Conservation (phyloP, 2,113 vertebrate species). For the Rhineura floridana region DNA sequence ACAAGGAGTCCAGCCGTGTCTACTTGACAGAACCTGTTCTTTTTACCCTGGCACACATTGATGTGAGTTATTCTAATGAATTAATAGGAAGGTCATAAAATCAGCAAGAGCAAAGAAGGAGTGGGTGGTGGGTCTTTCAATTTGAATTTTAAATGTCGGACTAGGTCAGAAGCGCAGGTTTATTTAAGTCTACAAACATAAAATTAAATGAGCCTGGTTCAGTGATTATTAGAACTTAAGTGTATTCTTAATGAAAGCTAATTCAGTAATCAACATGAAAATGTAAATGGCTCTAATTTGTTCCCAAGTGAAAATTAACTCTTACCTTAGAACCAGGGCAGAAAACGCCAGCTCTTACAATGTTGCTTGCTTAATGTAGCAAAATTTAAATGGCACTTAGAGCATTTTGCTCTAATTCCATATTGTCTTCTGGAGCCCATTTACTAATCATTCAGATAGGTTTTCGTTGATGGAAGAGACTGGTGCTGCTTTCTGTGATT, state of each 20-base stretch:
- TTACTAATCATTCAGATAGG: constrained; percentile 20
- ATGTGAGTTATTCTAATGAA: constrained; percentile 87
- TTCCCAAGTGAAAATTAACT: constrained; percentile 94
- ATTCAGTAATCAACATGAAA: constrained; percentile 97
- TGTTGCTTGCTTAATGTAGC: constrained; percentile 46
- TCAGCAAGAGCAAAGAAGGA: constrained; percentile 68
- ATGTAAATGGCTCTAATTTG: constrained; percentile 95
- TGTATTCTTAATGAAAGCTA: constrained; percentile 99
- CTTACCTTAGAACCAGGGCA: constrained; percentile 87
- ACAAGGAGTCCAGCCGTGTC: constrained; percentile 98
- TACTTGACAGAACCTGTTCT: constrained; percentile 97
- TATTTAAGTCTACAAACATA: constrained; percentile 93
- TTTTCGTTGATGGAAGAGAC: constrained; percentile 21
- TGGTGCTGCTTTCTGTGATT: background rate
- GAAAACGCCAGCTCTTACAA: constrained; percentile 62
- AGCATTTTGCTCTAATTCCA: constrained; percentile 32
- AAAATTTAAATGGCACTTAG: constrained; percentile 47
- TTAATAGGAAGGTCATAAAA: constrained; percentile 76
- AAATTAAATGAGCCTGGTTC: constrained; percentile 95
- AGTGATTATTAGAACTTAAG: constrained; percentile 92
- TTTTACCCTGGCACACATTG: constrained; percentile 95
- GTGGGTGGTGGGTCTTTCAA: constrained; percentile 63
- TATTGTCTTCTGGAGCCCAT: constrained; percentile 9
- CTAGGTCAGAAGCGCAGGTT: constrained; percentile 87
- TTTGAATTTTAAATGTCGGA: constrained; percentile 88